Evolutionary conservation across 2,888 invertebrate genomes (phyloP).

Genomic region (Synergus laeviventris): DNA sequence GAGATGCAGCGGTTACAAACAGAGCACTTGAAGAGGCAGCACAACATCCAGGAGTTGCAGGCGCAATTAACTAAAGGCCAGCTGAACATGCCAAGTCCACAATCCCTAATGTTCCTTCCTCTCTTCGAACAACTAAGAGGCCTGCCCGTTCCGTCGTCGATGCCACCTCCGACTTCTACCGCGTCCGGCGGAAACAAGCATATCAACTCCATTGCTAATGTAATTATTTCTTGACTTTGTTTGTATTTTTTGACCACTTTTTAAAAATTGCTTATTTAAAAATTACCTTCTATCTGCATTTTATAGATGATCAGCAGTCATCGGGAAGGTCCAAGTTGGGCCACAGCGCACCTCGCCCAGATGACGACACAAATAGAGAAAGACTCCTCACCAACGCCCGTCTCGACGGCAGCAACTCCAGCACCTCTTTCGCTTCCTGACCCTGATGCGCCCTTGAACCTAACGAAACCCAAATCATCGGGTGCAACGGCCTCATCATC

Average conservation of each 20-base stretch:
- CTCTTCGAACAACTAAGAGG: constrained; percentile 78
- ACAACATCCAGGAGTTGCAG: constrained; percentile 80
- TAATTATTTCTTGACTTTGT: constrained; percentile 50
- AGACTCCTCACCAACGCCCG: constrained; percentile 72
- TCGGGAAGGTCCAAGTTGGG: constrained; percentile 79
- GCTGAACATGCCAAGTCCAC: constrained; percentile 80
- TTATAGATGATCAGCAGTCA: constrained; percentile 78
- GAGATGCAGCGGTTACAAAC: constrained; percentile 85
- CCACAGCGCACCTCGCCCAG: constrained; percentile 85
- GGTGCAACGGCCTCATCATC: constrained; percentile 71
- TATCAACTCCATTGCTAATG: constrained; percentile 74
- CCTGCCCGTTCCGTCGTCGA: constrained; percentile 65
- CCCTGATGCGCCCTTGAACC: constrained; percentile 91
- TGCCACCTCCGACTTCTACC: constrained; percentile 70
- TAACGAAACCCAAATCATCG: constrained; percentile 88
- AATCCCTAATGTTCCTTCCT: constrained; percentile 83
- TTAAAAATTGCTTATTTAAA: too few relatives aligned
- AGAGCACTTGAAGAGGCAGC: constrained; percentile 80
- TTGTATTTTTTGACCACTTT: too few relatives aligned
- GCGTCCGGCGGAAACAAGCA: constrained; percentile 73
- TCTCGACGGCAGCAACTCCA: constrained; percentile 71
- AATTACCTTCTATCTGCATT: neutral
- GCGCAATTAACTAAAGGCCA: constrained; percentile 80
- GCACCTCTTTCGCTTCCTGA: constrained; percentile 77
- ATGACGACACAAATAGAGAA: constrained; percentile 78